Conservation (phyloP, 2,797 vertebrate species). For the Eleutherodactylus coqui region DNA sequence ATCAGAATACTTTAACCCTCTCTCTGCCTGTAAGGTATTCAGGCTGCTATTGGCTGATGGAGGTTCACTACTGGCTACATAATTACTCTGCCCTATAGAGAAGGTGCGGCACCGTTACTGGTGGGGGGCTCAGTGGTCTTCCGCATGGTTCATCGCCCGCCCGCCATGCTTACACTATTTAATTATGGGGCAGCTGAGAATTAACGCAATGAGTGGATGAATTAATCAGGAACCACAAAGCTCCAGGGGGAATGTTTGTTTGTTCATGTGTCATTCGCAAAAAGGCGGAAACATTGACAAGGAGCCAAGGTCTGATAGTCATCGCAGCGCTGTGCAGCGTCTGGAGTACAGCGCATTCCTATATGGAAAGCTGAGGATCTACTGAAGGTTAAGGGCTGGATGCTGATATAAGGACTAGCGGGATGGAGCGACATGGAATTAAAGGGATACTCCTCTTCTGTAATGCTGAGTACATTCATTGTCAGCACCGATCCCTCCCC, state of each 20-base stretch:
- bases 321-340: background rate
- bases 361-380: background rate
- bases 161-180: slow-evolving; percentile 32
- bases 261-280: slow-evolving; percentile 43
- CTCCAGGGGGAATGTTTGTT: slow-evolving; percentile 47
- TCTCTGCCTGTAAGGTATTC: background rate
- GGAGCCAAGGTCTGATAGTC: slow-evolving; percentile 34
- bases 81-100: background rate
- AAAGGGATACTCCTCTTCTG: no score
- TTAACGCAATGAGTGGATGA: slow-evolving; percentile 39
- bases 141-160: background rate
- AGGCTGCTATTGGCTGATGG: background rate
- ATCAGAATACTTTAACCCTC: background rate
- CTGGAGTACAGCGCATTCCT: background rate
- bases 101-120: background rate
- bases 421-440: no score
- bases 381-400: background rate
- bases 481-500: no score
- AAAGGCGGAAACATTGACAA: slow-evolving; percentile 38
- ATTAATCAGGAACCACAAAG: slow-evolving; percentile 54
- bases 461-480: no score
- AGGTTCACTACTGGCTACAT: background rate
- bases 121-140: background rate
- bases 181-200: slow-evolving; percentile 48
- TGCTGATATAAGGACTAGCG: background rate